phyloP scores from a whole-genome alignment of 2,888 invertebrate genomes.

The Scaptomyza polygonia region DNA sequence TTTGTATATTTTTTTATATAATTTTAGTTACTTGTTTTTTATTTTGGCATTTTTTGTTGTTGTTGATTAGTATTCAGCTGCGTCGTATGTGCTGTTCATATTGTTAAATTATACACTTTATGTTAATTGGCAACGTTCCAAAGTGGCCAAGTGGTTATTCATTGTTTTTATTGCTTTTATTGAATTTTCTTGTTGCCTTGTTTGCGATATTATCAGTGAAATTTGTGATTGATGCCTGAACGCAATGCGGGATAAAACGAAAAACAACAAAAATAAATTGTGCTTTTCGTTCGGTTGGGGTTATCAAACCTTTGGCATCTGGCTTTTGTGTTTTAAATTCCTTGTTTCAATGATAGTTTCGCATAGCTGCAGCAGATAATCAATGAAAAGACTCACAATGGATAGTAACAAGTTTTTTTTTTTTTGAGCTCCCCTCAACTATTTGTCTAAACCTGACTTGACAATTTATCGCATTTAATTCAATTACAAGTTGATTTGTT shows the following conservation, averaged over 20 bases:
- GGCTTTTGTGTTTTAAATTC: slow-evolving; percentile 1
- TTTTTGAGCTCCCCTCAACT: neutral
- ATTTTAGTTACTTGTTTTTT: slow-evolving; percentile 31
- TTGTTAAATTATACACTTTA: slow-evolving; percentile 66
- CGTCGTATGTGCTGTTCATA: slow-evolving; percentile 33
- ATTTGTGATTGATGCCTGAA: slow-evolving; percentile 62
- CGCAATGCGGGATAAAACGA: neutral
- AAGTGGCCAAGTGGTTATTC: slow-evolving; percentile 39
- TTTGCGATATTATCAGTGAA: slow-evolving; percentile 64
- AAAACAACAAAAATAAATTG: neutral
- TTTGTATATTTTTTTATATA: slow-evolving; percentile 40
- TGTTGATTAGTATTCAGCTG: slow-evolving; percentile 43
- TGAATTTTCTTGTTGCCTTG: slow-evolving; percentile 47
- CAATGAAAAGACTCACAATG: neutral
- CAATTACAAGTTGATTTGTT: slow-evolving; percentile 25
- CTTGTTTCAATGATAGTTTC: slow-evolving; percentile 4
- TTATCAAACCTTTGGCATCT: slow-evolving; percentile 50
- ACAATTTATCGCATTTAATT: slow-evolving; percentile 52
- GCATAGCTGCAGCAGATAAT: neutral
- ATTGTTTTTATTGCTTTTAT: slow-evolving; percentile 23
- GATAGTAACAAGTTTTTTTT: slow-evolving; percentile 14
- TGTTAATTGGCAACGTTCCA: slow-evolving; percentile 58
- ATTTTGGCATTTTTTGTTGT: slow-evolving; percentile 10
- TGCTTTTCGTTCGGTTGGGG: slow-evolving; percentile 3
- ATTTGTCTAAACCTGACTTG: slow-evolving; percentile 25